phyloP scores from a whole-genome alignment of 53 echinoderm and acorn worm genomes.

The Patiria pectinifera region DNA sequence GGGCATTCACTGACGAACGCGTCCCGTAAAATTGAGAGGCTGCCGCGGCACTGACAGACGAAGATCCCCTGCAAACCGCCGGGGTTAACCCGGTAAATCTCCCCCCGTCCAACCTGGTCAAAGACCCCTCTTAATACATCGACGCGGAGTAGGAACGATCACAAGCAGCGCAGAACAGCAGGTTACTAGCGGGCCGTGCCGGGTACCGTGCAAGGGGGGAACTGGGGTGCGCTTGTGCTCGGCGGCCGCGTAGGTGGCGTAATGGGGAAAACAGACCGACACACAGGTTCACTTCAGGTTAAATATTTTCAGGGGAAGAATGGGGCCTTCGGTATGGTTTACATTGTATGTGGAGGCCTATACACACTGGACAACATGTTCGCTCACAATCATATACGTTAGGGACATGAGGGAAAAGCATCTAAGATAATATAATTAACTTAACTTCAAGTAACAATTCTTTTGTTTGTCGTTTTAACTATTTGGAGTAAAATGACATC shows the following conservation, averaged over 20 bases:
- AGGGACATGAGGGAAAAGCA: no score
- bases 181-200: not conserved
- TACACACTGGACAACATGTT: no score
- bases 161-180: constrained; percentile 44
- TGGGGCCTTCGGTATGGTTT: not conserved
- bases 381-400: no score
- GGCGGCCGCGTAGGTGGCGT: constrained; percentile 59
- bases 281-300: constrained; percentile 39
- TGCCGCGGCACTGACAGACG: constrained; percentile 60
- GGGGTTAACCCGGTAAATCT: constrained; percentile 59
- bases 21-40: constrained; percentile 17
- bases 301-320: not conserved
- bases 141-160: not conserved
- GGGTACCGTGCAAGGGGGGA: constrained; percentile 10
- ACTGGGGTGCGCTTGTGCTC: not conserved
- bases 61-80: constrained; percentile 44
- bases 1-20: constrained; percentile 38
- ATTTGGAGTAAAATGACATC: no score
- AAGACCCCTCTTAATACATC: constrained; percentile 58
- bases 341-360: no score
- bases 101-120: constrained; percentile 60
- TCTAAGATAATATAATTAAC: no score
- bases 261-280: constrained; percentile 27
- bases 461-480: no score
- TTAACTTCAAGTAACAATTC: no score